Evolutionary conservation across 2,888 invertebrate species (phyloP).

Genomic region (Teleiodes luculella): DNA sequence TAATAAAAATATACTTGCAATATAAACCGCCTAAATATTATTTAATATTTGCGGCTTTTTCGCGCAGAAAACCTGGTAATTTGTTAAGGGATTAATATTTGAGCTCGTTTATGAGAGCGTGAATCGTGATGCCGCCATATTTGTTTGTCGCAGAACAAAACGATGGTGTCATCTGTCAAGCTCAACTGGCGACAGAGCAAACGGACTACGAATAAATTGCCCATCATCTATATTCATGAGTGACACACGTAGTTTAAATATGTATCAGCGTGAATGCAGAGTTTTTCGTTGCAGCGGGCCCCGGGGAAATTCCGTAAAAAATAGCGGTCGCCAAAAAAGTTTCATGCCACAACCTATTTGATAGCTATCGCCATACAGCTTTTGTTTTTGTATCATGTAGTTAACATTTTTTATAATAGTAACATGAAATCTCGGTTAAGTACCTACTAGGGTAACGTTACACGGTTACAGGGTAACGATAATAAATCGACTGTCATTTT

Average conservation of each 20-base stretch:
- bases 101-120: constrained; percentile 68
- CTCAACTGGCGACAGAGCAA: constrained; percentile 68
- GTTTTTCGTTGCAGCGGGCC: constrained; percentile 14
- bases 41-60: constrained; percentile 39
- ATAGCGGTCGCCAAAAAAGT: not conserved
- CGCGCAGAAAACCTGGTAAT: constrained; percentile 54
- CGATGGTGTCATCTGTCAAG: constrained; percentile 66
- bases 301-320: constrained; percentile 15
- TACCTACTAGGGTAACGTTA: too few species aligned
- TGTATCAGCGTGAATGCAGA: constrained; percentile 26
- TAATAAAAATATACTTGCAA: too few species aligned
- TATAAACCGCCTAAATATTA: not conserved
- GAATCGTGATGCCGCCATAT: constrained; percentile 67
- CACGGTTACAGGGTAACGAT: too few species aligned
- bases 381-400: not conserved
- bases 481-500: too few species aligned
- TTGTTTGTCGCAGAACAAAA: constrained; percentile 65
- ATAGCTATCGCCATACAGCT: not conserved
- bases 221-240: constrained; percentile 67
- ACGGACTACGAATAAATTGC: constrained; percentile 62
- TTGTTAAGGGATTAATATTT: constrained; percentile 70
- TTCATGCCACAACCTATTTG: not conserved
- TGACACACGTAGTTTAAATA: constrained; percentile 46
- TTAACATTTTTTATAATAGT: too few species aligned
- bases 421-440: too few species aligned